Percentiles rank a stretch among this genome's conserved stretches.
These are phyloP conservation scores for Crotophaga sulcirostris DNA, from an alignment of 2,113 vertebrate species.

Conservation along the genomic window DNA sequence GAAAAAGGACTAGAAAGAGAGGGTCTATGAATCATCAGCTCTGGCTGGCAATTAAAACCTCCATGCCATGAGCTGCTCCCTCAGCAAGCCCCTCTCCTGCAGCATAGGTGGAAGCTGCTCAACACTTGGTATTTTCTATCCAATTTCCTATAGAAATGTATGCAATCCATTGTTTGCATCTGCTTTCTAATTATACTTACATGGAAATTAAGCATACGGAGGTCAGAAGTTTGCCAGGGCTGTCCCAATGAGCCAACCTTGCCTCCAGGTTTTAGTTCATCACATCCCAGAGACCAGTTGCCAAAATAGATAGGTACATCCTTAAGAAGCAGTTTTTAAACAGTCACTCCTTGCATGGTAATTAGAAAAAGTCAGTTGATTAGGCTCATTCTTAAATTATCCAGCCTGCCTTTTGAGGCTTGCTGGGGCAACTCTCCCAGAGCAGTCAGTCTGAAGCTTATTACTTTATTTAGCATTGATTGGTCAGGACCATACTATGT, in stretches of 20 bases:
- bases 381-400: not conserved
- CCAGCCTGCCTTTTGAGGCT: not conserved
- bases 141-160: not conserved
- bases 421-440: conserved; percentile 15
- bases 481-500: not conserved
- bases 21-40: not conserved
- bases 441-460: not conserved
- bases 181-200: not conserved
- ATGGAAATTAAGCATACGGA: not conserved
- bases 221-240: not conserved
- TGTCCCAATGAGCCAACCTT: not conserved
- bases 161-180: not conserved
- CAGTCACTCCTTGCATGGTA: not conserved
- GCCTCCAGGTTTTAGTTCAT: not conserved
- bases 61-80: not conserved
- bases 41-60: conserved; percentile 16
- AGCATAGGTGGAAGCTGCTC: not conserved
- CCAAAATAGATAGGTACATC: not conserved
- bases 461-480: not conserved
- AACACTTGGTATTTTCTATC: not conserved
- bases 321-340: not conserved
- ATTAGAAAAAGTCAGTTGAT: conserved; percentile 31
- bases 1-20: not conserved
- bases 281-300: not conserved
- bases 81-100: not conserved